Base-by-base conservation (phyloP, 2,888 invertebrate genomes). In the Drosophila emarginata region DNA sequence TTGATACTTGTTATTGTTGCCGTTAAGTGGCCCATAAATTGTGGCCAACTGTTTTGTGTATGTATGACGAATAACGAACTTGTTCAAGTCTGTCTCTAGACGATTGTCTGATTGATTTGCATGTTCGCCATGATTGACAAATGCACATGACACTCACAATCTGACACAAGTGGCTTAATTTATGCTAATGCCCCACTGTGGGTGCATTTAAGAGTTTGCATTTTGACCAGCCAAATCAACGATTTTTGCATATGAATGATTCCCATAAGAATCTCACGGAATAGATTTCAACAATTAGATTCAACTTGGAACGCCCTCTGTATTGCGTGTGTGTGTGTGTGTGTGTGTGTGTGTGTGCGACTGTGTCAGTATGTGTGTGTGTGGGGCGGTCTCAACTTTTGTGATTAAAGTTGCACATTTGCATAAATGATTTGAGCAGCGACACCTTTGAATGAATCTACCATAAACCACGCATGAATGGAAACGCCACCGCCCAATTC, bases 391-490 rank as follows among this genome's bases (percentile, higher is more conserved):
- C 66, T 76, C 72, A 67, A 66, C 69, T 79, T 73, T 82, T 78
- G 76, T 79, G 83, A 36, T 80, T 66, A 66, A 64, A 61, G 71
- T 67, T 65, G 67, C 68, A 60, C 67, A 84, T 85, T 85, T 88
- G 89, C 84, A 85, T 85, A 89, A 85, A 78, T 86, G 79, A 74
- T 77, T 71, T 68, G 61, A 79, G 67, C 70, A 74, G 70, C 83
- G 85, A 82, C 81, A 82, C 81, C 81, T 82, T 72, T 78, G 71
- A 81, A 88, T 88, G 87, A 61, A 77, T 45, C 67, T 61, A 45
- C 32, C 67, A 85, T 78, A 54, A 66, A 83, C 88, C 88, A 81
- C 81, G 81, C 81, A 88, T 82, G 87, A 87, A 87, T 88, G 84
- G 52, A 62, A 64, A 45, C 39, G 61, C 61, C 64, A 61, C 64